phyloP scores from a whole-genome alignment of 2,113 vertebrate species.

The Thinocorus orbignyianus region DNA sequence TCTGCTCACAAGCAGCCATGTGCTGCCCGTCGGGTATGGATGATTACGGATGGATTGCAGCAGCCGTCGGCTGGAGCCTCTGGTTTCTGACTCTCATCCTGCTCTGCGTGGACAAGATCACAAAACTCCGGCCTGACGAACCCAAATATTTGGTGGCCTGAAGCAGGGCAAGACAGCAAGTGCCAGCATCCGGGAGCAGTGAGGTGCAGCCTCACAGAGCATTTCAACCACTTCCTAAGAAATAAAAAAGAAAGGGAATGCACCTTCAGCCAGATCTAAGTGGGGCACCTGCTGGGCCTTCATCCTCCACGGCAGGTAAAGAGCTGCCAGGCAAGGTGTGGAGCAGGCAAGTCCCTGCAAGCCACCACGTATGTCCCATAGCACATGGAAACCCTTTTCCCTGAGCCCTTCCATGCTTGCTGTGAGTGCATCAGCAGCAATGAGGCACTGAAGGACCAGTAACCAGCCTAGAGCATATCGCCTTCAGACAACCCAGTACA shows the following conservation, averaged over 20 bases:
- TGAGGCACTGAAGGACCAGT: not conserved
- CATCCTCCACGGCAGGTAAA: not conserved
- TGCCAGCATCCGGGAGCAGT: not conserved
- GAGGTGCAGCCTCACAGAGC: not conserved
- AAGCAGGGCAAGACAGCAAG: not conserved
- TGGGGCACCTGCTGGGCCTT: not conserved
- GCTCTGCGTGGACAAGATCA: slow-evolving; percentile 76
- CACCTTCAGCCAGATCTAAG: not conserved
- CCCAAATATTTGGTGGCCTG: slow-evolving; percentile 70
- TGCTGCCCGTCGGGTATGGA: slow-evolving; percentile 74
- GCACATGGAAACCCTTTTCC: not conserved
- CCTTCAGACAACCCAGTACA: not conserved
- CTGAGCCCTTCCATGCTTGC: not conserved
- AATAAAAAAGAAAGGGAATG: not conserved
- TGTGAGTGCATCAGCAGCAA: not conserved
- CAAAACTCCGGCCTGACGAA: slow-evolving; percentile 71
- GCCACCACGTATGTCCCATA: not conserved
- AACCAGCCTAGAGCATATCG: not conserved
- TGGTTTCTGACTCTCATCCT: slow-evolving; percentile 85
- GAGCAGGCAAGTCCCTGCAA: not conserved
- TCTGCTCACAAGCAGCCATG: slow-evolving; percentile 49
- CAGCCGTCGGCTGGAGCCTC: slow-evolving; percentile 79
- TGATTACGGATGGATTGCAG: slow-evolving; percentile 78
- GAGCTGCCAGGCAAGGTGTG: not conserved
- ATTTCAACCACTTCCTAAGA: not conserved